phyloP scores from a whole-genome alignment of 2,113 vertebrate genomes.

The Tachuris rubrigastra region DNA sequence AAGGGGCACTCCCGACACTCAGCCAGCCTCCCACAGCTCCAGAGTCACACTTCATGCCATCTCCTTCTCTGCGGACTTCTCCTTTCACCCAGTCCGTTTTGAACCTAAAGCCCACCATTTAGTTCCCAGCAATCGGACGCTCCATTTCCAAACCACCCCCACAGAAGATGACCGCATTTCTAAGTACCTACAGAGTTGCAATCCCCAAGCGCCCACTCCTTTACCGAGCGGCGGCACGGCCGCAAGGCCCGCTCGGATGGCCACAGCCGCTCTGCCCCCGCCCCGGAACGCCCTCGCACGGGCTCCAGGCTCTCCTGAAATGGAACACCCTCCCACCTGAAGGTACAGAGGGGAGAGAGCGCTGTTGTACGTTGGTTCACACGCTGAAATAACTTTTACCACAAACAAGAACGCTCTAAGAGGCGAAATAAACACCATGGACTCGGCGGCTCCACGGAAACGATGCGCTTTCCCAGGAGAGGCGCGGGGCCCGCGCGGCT shows the following conservation, averaged over 20 bases:
- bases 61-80: background rate
- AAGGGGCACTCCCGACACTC: rapidly evolving
- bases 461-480: rapidly evolving
- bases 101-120: background rate
- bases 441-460: background rate
- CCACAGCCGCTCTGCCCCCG: background rate
- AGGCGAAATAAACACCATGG: rapidly evolving
- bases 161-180: rapidly evolving
- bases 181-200: background rate
- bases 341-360: rapidly evolving
- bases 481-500: too few relatives aligned
- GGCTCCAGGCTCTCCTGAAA: rapidly evolving
- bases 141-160: rapidly evolving
- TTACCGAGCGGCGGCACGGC: background rate
- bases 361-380: rapidly evolving
- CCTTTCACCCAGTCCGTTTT: background rate
- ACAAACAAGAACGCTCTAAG: rapidly evolving
- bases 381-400: background rate
- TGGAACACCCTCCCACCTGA: rapidly evolving
- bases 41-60: rapidly evolving
- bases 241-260: rapidly evolving
- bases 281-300: rapidly evolving
- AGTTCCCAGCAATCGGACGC: rapidly evolving
- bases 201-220: rapidly evolving
- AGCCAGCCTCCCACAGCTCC: rapidly evolving